Evolutionary conservation across 2,113 vertebrate species (phyloP).

Genomic region (Pomatostomus ruficeps): DNA sequence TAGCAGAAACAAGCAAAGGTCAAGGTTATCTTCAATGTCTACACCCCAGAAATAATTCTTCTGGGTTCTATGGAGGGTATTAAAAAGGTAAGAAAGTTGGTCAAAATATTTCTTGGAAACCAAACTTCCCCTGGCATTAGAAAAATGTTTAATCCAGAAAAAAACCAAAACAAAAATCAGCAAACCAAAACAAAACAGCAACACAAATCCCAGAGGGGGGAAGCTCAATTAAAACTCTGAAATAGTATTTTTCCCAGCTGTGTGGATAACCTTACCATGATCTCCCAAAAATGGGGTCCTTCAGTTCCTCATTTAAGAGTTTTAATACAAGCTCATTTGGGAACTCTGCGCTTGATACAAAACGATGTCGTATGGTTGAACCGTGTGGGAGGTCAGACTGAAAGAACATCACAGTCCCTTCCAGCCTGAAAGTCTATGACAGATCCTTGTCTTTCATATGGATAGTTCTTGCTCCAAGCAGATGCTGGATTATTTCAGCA

Average conservation of each 20-base stretch:
- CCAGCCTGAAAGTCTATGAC: neutral
- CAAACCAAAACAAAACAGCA: neutral
- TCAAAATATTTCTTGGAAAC: neutral
- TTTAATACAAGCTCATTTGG: neutral
- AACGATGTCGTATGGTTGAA: neutral
- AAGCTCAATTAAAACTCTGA: neutral
- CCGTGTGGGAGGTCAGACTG: neutral
- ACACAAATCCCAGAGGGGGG: neutral
- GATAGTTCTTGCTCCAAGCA: neutral
- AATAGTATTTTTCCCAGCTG: neutral
- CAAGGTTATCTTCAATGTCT: constrained; percentile 7
- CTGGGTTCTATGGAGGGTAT: neutral
- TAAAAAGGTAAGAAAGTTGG: neutral
- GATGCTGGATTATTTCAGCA: constrained; percentile 21
- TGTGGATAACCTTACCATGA: neutral
- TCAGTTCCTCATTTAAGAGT: neutral
- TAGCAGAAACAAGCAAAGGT: neutral
- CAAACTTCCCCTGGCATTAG: neutral
- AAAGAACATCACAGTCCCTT: neutral
- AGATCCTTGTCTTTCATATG: neutral
- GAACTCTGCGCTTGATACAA: neutral
- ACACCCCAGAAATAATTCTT: neutral
- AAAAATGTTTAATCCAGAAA: neutral
- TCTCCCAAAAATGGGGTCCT: neutral
- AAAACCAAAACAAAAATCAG: neutral